Base-by-base conservation (phyloP, 2,113 vertebrate genomes). In the Rhombomys opimus region DNA sequence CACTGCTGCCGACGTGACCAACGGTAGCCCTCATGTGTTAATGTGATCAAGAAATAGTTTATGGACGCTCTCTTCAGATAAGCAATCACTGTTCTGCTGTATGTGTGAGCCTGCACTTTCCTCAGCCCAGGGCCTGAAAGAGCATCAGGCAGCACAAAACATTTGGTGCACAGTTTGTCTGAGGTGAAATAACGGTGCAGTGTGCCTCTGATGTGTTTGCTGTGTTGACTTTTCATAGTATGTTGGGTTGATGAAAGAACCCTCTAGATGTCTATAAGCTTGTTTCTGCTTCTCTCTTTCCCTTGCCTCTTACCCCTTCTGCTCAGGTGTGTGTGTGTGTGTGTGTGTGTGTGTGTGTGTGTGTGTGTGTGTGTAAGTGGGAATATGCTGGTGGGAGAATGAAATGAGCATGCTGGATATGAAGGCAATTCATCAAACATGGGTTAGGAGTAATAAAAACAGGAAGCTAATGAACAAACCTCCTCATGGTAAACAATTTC, bases 371-470 rank as follows among this genome's bases (percentile, higher is more conserved):
- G 0, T 4, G 3, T 1, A 4, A 1, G 7, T 7, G 23, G 3
- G 11, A 13, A 52, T 4, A 68, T 61, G 1, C 23, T n/a, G 57
- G 12, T 87, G 1, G 25, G 59, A 80, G 17, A 72, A 35, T 12
- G 25, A 73, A 93, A 95, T n/a, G 12, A 30, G 72, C 20, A 2
- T 96, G 25, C 22, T 96, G 12, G 88, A 82, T 89, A 81, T 27
- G 2, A 94, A 87, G n/a, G 5, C n/a, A 93, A 57, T 54, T 96
- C 54, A 23, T 5, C 38, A 50, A 93, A 95, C 67, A 94, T 35
- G n/a, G 96, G 63, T 97, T 97, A 75, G 78, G 54, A 81, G 77
- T 95, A 94, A 89, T 96, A 86, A 76, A 25, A 20, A 81, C 2
- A 1, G 8, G 13, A 41, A 25, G n/a, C 14, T 76, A 75, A 65